These are phyloP conservation scores for Meiosimyza decipiens DNA, from an alignment of 2,888 invertebrate genomes.

Conservation along the genomic window DNA sequence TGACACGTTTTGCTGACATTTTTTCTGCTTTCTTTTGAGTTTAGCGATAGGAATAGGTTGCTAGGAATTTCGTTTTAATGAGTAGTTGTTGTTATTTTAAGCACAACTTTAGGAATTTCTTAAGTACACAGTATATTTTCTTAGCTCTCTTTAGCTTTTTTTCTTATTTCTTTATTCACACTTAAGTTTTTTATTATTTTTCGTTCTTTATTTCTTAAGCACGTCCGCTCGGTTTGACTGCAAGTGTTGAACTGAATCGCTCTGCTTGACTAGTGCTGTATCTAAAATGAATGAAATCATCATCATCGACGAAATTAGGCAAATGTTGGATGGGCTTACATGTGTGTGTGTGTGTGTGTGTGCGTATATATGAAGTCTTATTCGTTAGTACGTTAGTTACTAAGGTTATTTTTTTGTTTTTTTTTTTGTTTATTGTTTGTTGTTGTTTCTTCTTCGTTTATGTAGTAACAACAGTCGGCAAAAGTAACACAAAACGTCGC, in stretches of 20 bases:
- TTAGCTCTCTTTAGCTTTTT: conserved; percentile 8
- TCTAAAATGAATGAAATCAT: conserved; percentile 52
- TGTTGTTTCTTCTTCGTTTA: conserved; percentile 32
- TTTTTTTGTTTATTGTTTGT: conserved; percentile 16
- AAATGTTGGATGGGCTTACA: conserved; percentile 8
- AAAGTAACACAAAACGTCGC: not conserved
- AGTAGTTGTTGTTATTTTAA: conserved; percentile 15
- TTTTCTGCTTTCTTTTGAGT: conserved; percentile 31
- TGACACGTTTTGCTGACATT: conserved; percentile 62
- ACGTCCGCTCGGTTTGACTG: conserved; percentile 56
- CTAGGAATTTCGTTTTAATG: conserved; percentile 5
- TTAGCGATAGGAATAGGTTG: conserved; percentile 16
- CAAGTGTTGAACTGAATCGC: conserved; percentile 56
- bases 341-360: conserved; percentile 32
- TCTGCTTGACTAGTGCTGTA: conserved; percentile 39
- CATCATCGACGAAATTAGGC: conserved; percentile 60
- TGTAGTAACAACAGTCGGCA: conserved; percentile 1
- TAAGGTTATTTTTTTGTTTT: not conserved
- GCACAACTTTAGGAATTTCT: conserved; percentile 14
- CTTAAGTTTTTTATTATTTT: conserved; percentile 10
- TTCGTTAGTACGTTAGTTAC: not conserved
- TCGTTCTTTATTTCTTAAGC: conserved; percentile 32
- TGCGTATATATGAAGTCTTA: not conserved
- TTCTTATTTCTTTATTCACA: conserved; percentile 3
- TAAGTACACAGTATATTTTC: conserved; percentile 25